Evolutionary conservation across 2,113 vertebrate genomes (phyloP).

Genomic region (Catharus bicknelli): DNA sequence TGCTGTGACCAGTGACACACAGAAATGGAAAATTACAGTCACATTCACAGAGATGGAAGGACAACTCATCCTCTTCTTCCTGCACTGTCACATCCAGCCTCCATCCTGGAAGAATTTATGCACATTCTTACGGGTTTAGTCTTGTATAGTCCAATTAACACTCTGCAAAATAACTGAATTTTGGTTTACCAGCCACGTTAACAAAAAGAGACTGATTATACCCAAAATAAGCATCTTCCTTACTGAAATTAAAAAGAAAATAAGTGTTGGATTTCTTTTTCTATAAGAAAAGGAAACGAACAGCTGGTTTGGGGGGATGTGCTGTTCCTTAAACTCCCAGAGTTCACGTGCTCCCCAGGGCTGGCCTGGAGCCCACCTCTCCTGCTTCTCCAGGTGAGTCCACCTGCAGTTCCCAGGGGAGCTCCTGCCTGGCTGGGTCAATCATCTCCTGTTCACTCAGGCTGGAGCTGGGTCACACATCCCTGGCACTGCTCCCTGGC

Average conservation of each 20-base stretch:
- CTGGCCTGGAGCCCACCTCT: neutral
- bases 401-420: neutral
- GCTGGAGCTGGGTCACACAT: rapidly evolving
- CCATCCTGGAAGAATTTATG: neutral
- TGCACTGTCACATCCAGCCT: neutral
- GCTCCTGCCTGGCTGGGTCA: neutral
- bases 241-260: neutral
- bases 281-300: constrained; percentile 52
- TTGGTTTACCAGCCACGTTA: constrained; percentile 6
- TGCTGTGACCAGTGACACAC: neutral
- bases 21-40: neutral
- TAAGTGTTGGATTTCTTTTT: neutral
- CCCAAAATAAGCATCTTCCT: neutral
- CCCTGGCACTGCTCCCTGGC: neutral
- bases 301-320: neutral
- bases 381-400: neutral
- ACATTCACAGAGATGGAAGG: neutral
- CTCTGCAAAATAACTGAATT: neutral
- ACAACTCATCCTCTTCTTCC: neutral
- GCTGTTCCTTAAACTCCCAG: constrained; percentile 15
- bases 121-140: neutral
- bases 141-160: neutral
- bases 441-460: neutral
- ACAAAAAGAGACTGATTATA: neutral
- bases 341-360: neutral